phyloP scores from a whole-genome alignment of 2,888 invertebrate species.

The Gymnoscelis rufifasciata region DNA sequence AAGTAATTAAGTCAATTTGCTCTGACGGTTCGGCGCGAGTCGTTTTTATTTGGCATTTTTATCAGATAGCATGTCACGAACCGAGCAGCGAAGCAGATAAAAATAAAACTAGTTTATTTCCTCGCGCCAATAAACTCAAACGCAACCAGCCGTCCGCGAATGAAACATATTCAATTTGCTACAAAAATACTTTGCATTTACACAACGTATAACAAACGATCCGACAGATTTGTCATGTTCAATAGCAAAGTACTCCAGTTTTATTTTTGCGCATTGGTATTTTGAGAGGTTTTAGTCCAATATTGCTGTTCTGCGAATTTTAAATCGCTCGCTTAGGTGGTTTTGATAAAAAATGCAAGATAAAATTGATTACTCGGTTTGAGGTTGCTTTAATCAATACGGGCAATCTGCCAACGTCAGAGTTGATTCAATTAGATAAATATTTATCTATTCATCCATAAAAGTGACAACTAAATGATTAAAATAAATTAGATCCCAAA shows the following conservation, averaged over 20 bases:
- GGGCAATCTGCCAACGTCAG: constrained; percentile 10
- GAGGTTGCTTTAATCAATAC: constrained; percentile 8
- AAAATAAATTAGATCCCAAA: too few relatives aligned
- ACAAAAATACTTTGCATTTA: constrained; percentile 27
- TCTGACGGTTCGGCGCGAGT: constrained; percentile 34
- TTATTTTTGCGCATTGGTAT: neutral
- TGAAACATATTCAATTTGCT: constrained; percentile 27
- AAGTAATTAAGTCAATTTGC: constrained; percentile 42
- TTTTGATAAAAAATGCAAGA: constrained; percentile 4
- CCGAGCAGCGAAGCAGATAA: constrained; percentile 41
- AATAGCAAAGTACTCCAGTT: constrained; percentile 17
- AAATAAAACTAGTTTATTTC: constrained; percentile 53
- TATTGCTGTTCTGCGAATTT: constrained; percentile 4
- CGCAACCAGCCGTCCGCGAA: constrained; percentile 12
- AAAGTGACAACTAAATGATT: too few relatives aligned
- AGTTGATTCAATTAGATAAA: too few relatives aligned
- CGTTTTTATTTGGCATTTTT: constrained; percentile 51
- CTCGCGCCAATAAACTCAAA: constrained; percentile 26
- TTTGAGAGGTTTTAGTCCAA: too few relatives aligned
- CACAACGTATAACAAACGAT: constrained; percentile 21
- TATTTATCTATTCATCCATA: too few relatives aligned
- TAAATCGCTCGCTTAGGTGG: constrained; percentile 2
- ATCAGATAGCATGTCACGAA: constrained; percentile 55
- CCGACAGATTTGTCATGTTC: constrained; percentile 28
- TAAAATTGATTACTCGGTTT: constrained; percentile 13